Conservation (phyloP, 2,113 vertebrate genomes). For the Tyrannus savana region DNA sequence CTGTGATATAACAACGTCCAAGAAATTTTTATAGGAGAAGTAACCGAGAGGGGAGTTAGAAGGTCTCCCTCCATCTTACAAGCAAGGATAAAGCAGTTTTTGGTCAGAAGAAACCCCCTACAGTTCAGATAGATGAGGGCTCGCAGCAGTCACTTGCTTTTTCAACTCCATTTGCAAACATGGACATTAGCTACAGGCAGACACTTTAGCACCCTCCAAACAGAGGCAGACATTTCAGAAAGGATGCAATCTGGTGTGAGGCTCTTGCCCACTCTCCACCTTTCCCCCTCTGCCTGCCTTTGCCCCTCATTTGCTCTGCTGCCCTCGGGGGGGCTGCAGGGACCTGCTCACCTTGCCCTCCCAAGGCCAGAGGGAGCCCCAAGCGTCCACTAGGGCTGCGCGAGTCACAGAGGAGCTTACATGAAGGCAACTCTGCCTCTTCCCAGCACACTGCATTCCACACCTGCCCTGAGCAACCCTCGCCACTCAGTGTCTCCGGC, state of each 20-base stretch:
- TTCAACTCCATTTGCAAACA: background rate
- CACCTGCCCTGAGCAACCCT: background rate
- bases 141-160: accelerated
- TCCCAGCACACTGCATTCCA: accelerated
- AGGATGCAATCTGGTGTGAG: accelerated
- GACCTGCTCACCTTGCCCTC: background rate
- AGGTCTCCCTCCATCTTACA: background rate
- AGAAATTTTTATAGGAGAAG: background rate
- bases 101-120: accelerated
- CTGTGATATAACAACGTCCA: background rate
- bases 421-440: accelerated
- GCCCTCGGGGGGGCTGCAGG: accelerated
- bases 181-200: accelerated
- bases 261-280: accelerated
- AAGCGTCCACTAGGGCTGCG: accelerated
- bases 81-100: background rate
- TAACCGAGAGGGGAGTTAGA: background rate
- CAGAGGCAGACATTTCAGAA: background rate
- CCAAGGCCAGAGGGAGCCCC: background rate
- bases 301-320: accelerated
- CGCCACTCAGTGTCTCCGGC: accelerated
- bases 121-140: background rate
- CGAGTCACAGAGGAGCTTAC: background rate
- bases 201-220: background rate
- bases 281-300: background rate